Base-by-base conservation (phyloP, 2,113 vertebrate genomes). In the Bubo bubo region DNA sequence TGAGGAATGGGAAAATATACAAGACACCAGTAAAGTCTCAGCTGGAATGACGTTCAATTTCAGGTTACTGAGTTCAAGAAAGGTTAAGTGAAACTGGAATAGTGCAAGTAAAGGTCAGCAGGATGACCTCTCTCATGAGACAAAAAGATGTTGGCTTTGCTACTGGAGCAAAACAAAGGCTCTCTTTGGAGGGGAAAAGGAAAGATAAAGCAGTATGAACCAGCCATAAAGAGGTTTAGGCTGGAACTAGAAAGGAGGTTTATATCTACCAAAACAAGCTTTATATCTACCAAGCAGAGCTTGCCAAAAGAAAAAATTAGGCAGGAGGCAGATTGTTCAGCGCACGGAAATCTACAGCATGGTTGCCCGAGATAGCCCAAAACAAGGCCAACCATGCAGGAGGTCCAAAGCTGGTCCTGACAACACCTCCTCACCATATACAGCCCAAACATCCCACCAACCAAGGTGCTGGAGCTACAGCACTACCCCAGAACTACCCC, bases 51-150 rank as follows among this genome's bases (percentile, higher is more conserved):
- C 1, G 18, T 27, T 19, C 22, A 67, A 76, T 63, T 95, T 91
- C 84, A 96, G 81, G 87, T 94, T 90, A 72, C 35, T 5, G 30
- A 68, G 86, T 82, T 94, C 81, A 95, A 47, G 49, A 90, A 93
- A 90, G 89, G 49, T 90, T 90, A 95, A 85, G 70, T 64, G 80
- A 93, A 91, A 88, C 35, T 72, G 66, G 30, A 93, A 43, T 20
- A 95, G 58, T 43, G 60, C 80, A 93, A 87, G 59, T 60, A 55
- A 87, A 93, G 34, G 68, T 77, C 84, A 58, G 37, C 16, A 71
- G 23, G 55, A 89, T 75, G 68, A 96, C 93, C 91, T 37, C 88
- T 92, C 84, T 52, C 79, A 71, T 20, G 56, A 94, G 76, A 86
- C 55, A 60, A 59, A 93, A 90, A 41, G 41, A 39, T 1, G 0